Conservation (phyloP, 2,888 invertebrate genomes). For the Augochlorella aurata region DNA sequence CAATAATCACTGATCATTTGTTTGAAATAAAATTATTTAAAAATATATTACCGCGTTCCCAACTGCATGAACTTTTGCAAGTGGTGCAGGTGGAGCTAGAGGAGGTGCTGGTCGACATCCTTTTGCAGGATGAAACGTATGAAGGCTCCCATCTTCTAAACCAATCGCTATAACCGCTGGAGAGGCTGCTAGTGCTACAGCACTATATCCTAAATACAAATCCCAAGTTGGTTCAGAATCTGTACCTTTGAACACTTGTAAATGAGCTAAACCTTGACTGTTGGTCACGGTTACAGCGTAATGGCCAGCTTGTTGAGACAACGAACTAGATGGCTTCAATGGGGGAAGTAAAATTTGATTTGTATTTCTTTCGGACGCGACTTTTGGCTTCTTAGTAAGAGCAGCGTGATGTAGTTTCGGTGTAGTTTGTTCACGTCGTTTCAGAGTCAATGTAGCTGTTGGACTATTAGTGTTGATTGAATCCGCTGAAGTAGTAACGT, state of each 20-base stretch:
- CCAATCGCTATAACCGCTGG: slow-evolving; percentile 78
- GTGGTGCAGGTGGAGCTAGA: slow-evolving; percentile 78
- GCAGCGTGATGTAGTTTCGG: slow-evolving; percentile 67
- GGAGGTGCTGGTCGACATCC: slow-evolving; percentile 78
- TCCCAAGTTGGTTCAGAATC: slow-evolving; percentile 79
- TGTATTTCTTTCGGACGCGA: slow-evolving; percentile 72
- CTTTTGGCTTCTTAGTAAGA: slow-evolving; percentile 74
- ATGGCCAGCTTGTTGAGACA: slow-evolving; percentile 79
- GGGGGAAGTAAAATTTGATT: slow-evolving; percentile 75
- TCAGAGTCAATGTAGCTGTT: slow-evolving; percentile 72
- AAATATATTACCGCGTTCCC: slow-evolving; percentile 74
- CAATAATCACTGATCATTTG: neutral
- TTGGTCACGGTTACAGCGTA: slow-evolving; percentile 79
- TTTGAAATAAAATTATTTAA: neutral
- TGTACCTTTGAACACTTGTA: slow-evolving; percentile 79
- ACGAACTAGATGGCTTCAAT: slow-evolving; percentile 74
- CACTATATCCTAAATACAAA: slow-evolving; percentile 78
- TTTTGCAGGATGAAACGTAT: slow-evolving; percentile 78
- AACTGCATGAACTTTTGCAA: slow-evolving; percentile 78
- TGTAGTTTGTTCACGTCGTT: slow-evolving; percentile 74
- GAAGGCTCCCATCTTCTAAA: slow-evolving; percentile 79
- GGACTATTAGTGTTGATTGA: slow-evolving; percentile 62
- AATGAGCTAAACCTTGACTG: slow-evolving; percentile 76
- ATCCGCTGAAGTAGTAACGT: slow-evolving; percentile 77
- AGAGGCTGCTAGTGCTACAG: slow-evolving; percentile 79